Evolutionary conservation across 2,113 vertebrate genomes (phyloP).

Genomic region (Bufo gargarizans): DNA sequence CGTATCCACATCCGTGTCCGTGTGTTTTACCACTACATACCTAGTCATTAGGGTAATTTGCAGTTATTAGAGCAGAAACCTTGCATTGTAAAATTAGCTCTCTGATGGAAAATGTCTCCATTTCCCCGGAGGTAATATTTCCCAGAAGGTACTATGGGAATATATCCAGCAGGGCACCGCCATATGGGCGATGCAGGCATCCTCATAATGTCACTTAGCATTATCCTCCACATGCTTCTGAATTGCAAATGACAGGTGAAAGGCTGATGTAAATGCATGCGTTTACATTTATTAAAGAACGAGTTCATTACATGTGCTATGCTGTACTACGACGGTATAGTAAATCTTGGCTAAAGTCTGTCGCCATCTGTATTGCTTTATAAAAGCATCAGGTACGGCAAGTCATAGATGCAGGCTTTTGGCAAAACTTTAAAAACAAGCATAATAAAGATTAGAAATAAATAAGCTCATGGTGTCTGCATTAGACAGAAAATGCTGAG

Average conservation of each 20-base stretch:
- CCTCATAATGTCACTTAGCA: slow-evolving; percentile 22
- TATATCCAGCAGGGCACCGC: slow-evolving; percentile 2
- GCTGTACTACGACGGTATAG: neutral
- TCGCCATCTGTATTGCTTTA: neutral
- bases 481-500: neutral
- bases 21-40: neutral
- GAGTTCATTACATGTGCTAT: neutral
- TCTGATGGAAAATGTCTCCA: neutral
- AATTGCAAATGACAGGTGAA: slow-evolving; percentile 26
- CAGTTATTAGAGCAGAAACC: slow-evolving; percentile 46
- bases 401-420: neutral
- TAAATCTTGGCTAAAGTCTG: neutral
- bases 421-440: neutral
- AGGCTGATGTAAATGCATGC: neutral
- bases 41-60: neutral
- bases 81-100: neutral
- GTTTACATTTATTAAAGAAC: neutral
- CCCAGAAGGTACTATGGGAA: slow-evolving; percentile 30
- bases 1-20: neutral
- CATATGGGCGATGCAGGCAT: slow-evolving; percentile 44
- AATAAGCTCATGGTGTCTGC: neutral
- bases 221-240: slow-evolving; percentile 24
- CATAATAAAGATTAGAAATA: neutral
- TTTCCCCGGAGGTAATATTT: slow-evolving; percentile 27
- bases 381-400: neutral